Evolutionary conservation across 2,113 vertebrate species (phyloP).

Genomic region (Cisticola juncidis): DNA sequence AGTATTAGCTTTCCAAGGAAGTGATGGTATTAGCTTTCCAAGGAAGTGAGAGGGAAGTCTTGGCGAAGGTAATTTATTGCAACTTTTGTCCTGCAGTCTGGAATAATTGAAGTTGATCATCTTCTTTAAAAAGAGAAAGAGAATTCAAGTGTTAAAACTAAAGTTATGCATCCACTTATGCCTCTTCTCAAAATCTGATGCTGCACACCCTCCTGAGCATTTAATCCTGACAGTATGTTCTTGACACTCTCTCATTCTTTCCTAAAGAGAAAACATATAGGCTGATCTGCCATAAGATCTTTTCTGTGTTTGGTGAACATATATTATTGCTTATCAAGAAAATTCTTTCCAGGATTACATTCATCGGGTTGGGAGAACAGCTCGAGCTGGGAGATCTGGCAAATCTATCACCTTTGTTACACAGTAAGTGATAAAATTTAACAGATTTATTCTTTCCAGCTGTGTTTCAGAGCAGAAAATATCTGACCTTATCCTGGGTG

Average conservation of each 20-base stretch:
- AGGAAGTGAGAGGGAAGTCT: background rate
- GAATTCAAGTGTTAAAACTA: background rate
- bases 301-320: background rate
- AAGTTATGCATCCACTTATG: rapidly evolving
- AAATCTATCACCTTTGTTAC: slow-evolving; percentile 97
- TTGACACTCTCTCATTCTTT: background rate
- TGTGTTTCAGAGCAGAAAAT: background rate
- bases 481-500: background rate
- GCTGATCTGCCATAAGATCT: background rate
- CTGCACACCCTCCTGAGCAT: background rate
- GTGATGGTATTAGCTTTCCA: background rate
- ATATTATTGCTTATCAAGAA: background rate
- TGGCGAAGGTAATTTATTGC: background rate
- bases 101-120: background rate
- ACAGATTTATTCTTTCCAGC: background rate
- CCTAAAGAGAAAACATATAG: background rate
- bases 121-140: background rate
- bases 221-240: background rate
- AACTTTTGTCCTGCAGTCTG: background rate
- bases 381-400: slow-evolving; percentile 92
- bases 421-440: slow-evolving; percentile 80
- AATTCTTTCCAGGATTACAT: slow-evolving; percentile 89
- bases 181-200: background rate
- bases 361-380: slow-evolving; percentile 94
- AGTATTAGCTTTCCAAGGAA: background rate